Evolutionary conservation across 1,140 invertebrate species (phyloP).

Genomic region (Tetramorium simillimum): DNA sequence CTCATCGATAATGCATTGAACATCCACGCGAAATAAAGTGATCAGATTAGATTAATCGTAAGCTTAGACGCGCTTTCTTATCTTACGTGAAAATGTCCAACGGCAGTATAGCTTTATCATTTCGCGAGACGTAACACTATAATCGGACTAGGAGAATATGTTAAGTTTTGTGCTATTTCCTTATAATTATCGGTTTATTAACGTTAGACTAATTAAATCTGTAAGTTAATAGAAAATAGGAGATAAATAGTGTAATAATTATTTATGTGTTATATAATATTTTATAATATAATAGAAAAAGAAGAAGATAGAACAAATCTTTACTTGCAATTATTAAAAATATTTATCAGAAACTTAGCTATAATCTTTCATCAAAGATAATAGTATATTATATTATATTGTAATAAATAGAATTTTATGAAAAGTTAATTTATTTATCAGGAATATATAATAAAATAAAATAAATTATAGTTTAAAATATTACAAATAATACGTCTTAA

Average conservation of each 20-base stretch:
- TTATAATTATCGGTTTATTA: neutral
- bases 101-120: slow-evolving; percentile 9
- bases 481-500: neutral
- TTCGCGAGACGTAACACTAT: neutral
- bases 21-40: neutral
- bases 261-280: neutral
- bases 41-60: slow-evolving; percentile 42
- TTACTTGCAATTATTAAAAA: neutral
- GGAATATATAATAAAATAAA: neutral
- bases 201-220: neutral
- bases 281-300: neutral
- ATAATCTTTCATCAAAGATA: neutral
- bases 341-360: neutral
- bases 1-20: neutral
- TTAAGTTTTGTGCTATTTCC: neutral
- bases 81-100: neutral
- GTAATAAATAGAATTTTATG: neutral
- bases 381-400: neutral
- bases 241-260: neutral
- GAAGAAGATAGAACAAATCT: neutral
- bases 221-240: neutral
- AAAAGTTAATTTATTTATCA: neutral
- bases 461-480: neutral
- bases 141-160: neutral
- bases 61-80: neutral